These are phyloP conservation scores for Babyrousa celebensis DNA, from an alignment of 2,797 vertebrate species.

Conservation along the genomic window DNA sequence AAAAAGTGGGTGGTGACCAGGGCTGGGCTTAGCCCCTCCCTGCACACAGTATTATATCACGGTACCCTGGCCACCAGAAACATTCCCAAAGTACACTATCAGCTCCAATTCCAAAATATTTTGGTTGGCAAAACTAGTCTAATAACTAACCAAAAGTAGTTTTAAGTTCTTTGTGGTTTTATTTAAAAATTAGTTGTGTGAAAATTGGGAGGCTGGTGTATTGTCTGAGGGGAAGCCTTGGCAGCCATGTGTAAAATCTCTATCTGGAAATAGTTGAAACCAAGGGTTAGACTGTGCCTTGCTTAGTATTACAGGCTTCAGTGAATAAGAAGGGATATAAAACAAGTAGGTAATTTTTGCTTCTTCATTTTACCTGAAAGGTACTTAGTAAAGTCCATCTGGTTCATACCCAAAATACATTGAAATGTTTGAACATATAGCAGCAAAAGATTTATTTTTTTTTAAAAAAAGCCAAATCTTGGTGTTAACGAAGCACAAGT, in stretches of 20 bases:
- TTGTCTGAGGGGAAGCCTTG: conserved; percentile 31
- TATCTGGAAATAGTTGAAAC: not conserved
- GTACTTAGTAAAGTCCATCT: conserved; percentile 21
- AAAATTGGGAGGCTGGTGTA: conserved; percentile 30
- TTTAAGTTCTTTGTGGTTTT: conserved; percentile 35
- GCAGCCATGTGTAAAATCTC: not conserved
- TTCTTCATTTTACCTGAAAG: conserved; percentile 53
- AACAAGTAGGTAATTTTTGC: conserved; percentile 47
- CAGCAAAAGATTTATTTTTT: not conserved
- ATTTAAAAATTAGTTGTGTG: conserved; percentile 63
- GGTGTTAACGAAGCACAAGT: conserved; percentile 10
- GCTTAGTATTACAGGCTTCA: not conserved
- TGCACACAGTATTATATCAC: not conserved
- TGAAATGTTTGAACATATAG: conserved; percentile 64
- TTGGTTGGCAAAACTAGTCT: not conserved
- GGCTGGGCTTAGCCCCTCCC: not conserved
- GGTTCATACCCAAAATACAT: conserved; percentile 3
- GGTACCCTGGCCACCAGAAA: not conserved
- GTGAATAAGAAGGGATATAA: conserved; percentile 3
- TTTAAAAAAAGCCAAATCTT: not conserved
- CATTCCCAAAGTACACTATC: not conserved
- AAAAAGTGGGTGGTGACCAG: not conserved
- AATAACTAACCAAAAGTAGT: not conserved
- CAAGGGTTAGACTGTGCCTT: conserved; percentile 1
- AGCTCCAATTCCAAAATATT: conserved; percentile 16